phyloP scores from a whole-genome alignment of 2,888 invertebrate genomes.

The Pantelozetes paolii region DNA sequence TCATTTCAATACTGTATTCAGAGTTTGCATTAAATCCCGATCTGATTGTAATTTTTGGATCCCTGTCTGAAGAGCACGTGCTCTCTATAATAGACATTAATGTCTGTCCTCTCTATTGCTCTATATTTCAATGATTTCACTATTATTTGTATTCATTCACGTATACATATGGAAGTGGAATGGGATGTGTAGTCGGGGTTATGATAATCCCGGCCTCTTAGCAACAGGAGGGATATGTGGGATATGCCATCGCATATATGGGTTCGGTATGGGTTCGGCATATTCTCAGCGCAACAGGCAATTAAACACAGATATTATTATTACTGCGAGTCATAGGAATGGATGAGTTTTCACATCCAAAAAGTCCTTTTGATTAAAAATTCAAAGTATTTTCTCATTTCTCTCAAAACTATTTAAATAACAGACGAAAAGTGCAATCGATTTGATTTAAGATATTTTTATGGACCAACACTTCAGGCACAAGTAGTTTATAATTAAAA shows the following conservation, averaged over 20 bases:
- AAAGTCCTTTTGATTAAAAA: constrained; percentile 20
- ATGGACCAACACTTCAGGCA: neutral
- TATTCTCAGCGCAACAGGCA: constrained; percentile 14
- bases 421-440: neutral
- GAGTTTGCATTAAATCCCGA: neutral
- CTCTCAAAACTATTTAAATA: neutral
- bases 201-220: constrained; percentile 25
- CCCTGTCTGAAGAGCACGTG: constrained; percentile 25
- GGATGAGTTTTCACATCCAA: neutral
- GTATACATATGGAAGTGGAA: constrained; percentile 16
- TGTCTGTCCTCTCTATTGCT: neutral
- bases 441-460: neutral
- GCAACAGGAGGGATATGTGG: constrained; percentile 18
- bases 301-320: constrained; percentile 16
- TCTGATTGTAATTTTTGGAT: constrained; percentile 1
- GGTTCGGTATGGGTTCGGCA: neutral
- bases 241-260: neutral
- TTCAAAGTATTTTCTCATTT: constrained; percentile 25
- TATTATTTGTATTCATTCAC: constrained; percentile 26
- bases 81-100: constrained; percentile 13
- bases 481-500: neutral
- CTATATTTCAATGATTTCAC: constrained; percentile 1
- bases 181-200: constrained; percentile 25
- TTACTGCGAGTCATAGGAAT: neutral
- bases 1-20: constrained; percentile 10